A percentile compares a stretch with the other conserved stretches of the same genome.
Conservation (phyloP, 2,888 invertebrate genomes). For the Pediacus dermestoides region DNA sequence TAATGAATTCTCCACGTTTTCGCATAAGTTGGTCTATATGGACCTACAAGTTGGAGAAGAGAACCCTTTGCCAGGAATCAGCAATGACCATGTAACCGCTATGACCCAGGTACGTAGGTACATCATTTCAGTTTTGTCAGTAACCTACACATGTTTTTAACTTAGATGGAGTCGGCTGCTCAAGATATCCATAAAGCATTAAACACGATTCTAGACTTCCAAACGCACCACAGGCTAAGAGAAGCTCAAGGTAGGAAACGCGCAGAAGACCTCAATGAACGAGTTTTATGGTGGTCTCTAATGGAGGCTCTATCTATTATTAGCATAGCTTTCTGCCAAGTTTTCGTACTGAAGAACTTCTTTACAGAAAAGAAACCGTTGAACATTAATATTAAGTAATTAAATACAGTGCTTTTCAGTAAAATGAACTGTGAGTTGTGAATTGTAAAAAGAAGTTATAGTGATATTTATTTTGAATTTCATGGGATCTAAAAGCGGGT, state of each 20-base stretch:
- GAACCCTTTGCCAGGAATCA: constrained; percentile 75
- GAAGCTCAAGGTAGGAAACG: constrained; percentile 94
- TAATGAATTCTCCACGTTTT: constrained; percentile 98
- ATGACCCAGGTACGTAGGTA: constrained; percentile 76
- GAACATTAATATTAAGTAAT: too few relatives aligned
- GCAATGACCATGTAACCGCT: constrained; percentile 80
- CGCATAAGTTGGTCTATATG: constrained; percentile 97
- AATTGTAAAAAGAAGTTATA: too few relatives aligned
- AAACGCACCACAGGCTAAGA: constrained; percentile 93
- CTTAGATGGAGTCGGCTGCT: constrained; percentile 88
- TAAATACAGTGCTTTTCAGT: too few relatives aligned
- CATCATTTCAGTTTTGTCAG: background rate
- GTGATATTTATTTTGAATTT: too few relatives aligned
- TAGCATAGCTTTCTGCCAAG: constrained; percentile 84
- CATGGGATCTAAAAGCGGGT: too few relatives aligned
- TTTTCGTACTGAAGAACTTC: constrained; percentile 86
- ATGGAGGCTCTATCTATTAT: constrained; percentile 84
- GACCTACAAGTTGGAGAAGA: constrained; percentile 96
- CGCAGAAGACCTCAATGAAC: constrained; percentile 94
- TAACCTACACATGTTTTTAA: constrained; percentile 9
- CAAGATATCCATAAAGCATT: constrained; percentile 87
- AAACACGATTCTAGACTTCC: constrained; percentile 86
- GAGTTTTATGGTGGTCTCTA: constrained; percentile 91
- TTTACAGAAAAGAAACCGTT: constrained; percentile 71
- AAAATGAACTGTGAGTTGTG: too few relatives aligned